Evolutionary conservation across 92 coral and sea anemone species (phyloP).

Genomic region (Hydrozoanthus gracilis): DNA sequence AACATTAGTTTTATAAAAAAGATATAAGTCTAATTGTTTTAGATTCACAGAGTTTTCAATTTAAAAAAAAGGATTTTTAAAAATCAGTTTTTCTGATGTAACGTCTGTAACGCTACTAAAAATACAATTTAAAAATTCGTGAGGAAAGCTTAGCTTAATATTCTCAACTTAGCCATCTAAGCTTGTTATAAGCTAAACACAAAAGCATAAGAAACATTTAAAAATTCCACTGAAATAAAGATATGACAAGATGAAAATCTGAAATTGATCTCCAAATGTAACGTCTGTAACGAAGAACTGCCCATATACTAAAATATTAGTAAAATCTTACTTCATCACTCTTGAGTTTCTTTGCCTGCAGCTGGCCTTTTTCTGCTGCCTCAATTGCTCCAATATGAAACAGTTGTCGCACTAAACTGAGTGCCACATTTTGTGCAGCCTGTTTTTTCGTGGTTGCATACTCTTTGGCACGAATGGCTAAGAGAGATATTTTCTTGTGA

Average conservation of each 20-base stretch:
- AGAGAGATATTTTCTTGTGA: neutral
- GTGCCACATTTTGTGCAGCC: slow-evolving; percentile 95
- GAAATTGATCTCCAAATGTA: too few relatives aligned
- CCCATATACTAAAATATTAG: neutral
- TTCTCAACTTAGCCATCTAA: too few relatives aligned
- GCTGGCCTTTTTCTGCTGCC: slow-evolving; percentile 96
- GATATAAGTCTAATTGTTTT: too few relatives aligned
- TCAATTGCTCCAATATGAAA: slow-evolving; percentile 97
- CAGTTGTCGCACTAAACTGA: slow-evolving; percentile 94
- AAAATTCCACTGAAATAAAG: too few relatives aligned
- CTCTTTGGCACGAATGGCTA: slow-evolving; percentile 88
- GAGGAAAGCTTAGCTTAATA: neutral
- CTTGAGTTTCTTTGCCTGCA: slow-evolving; percentile 89
- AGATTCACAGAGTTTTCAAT: too few relatives aligned
- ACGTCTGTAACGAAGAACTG: neutral
- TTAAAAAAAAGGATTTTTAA: neutral
- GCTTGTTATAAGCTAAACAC: neutral
- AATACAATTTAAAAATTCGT: neutral
- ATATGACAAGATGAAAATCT: too few relatives aligned
- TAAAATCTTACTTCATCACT: slow-evolving; percentile 84
- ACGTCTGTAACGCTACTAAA: too few relatives aligned
- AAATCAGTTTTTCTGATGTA: neutral
- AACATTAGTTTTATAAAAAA: too few relatives aligned
- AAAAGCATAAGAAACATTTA: neutral
- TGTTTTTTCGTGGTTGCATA: slow-evolving; percentile 97